Conservation (phyloP, 1,140 invertebrate genomes). For the Drosophila chauvacae region DNA sequence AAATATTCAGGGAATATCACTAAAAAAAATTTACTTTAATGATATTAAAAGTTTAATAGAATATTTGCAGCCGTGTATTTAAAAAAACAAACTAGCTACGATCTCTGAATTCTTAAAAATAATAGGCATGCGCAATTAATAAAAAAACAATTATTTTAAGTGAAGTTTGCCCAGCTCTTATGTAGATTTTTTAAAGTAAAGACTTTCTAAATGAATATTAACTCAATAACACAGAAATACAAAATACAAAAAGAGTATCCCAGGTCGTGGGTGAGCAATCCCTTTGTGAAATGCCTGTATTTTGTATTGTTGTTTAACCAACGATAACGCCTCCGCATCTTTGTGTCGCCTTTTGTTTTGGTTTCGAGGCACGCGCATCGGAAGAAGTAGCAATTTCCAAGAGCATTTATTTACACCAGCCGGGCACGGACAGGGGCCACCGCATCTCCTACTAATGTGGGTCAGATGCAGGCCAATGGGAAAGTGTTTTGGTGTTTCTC, state of each 20-base stretch:
- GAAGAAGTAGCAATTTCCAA: conserved; percentile 21
- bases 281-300: background rate
- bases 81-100: too few relatives aligned
- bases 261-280: background rate
- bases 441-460: conserved; percentile 46
- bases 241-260: background rate
- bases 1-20: too few relatives aligned
- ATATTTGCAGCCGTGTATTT: too few relatives aligned
- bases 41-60: too few relatives aligned
- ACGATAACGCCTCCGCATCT: conserved; percentile 47
- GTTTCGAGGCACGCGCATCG: conserved; percentile 49
- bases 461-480: conserved; percentile 63
- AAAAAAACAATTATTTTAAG: too few relatives aligned
- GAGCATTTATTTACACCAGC: conserved; percentile 40
- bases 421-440: conserved; percentile 11
- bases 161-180: too few relatives aligned
- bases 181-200: background rate
- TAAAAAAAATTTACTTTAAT: too few relatives aligned
- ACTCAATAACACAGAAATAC: background rate
- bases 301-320: conserved; percentile 33
- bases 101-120: too few relatives aligned
- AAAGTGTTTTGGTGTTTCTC: conserved; percentile 60
- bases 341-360: conserved; percentile 50
- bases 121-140: too few relatives aligned
- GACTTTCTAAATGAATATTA: too few relatives aligned